Base-by-base conservation (phyloP, 1,140 invertebrate genomes). In the Magallana ariakensis region DNA sequence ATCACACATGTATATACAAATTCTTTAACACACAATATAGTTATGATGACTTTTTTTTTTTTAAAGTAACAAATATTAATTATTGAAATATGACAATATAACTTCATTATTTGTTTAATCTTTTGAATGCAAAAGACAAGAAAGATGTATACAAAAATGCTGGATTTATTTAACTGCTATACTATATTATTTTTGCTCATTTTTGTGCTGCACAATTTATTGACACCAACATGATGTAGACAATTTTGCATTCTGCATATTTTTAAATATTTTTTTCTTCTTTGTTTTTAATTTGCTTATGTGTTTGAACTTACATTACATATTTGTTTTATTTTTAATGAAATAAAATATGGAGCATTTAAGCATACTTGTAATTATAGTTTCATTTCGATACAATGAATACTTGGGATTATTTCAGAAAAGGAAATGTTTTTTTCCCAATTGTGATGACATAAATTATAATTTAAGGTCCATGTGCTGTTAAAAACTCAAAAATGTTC, bases 271-370 rank as follows among this genome's bases (percentile, higher is more conserved):
- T 70, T 22, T 6, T 70, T 70, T 70, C n/a, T 70, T n/a, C 6
- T 22, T 62, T n/a, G 8, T 62, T n/a, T 62, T 62, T 62, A 62
- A n/a, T 62, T 8, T n/a, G 58, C 26, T 70, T 70, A n/a, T 70
- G 62, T 70, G 19, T 70, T n/a, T 70, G n/a, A 70, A 22, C 19
- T 70, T 33, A 22, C 10, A 22, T 16, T 70, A 26, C 62, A 6
- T 70, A 8, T 22, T 70, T n/a, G n/a, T 60, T 60, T 60, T 60
- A 60, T 70, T 70, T 70, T 70, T 70, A 22, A 8, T 70, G 62
- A 70, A 70, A 70, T 70, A 70, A 70, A 70, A 22, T 19, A 70
- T 70, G 62, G 26, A 70, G 7, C 2, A 3, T 22, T 22, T 22
- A 70, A 46, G 33, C 33, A 46, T 46, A 46, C 33, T 46, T 46